phyloP scores from a whole-genome alignment of 1,140 invertebrate species.

The Caenorhabditis brenneri region DNA sequence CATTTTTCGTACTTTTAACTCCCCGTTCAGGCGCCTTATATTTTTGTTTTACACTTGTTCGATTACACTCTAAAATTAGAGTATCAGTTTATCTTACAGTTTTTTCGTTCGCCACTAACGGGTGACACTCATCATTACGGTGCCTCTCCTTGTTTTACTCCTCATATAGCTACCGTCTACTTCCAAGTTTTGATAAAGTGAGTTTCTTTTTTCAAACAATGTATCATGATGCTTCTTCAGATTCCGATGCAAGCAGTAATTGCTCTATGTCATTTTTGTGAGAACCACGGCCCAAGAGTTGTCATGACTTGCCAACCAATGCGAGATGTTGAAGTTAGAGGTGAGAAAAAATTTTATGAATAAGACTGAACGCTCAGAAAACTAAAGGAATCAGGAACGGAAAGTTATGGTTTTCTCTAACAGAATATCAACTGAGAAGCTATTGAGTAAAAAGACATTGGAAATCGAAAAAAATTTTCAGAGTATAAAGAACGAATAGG shows the following conservation, averaged over 20 bases:
- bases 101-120: background rate
- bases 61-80: background rate
- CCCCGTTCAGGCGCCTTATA: background rate
- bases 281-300: constrained; percentile 57
- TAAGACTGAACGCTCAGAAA: background rate
- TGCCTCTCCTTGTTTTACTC: background rate
- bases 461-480: too few relatives aligned
- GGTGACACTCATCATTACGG: background rate
- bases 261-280: constrained; percentile 59
- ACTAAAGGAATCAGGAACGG: too few relatives aligned
- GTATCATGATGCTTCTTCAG: background rate
- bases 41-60: background rate
- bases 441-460: too few relatives aligned
- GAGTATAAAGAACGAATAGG: too few relatives aligned
- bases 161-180: background rate
- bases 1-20: background rate
- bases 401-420: too few relatives aligned
- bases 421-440: too few relatives aligned
- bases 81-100: background rate
- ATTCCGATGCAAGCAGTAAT: constrained; percentile 56
- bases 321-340: constrained; percentile 9
- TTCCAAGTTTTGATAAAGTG: background rate
- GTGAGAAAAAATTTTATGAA: background rate
- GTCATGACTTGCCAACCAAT: constrained; percentile 55
- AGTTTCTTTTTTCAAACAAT: background rate